These are phyloP conservation scores for Apocrypta bakeri DNA, from an alignment of 1,140 invertebrate genomes.

Conservation along the genomic window DNA sequence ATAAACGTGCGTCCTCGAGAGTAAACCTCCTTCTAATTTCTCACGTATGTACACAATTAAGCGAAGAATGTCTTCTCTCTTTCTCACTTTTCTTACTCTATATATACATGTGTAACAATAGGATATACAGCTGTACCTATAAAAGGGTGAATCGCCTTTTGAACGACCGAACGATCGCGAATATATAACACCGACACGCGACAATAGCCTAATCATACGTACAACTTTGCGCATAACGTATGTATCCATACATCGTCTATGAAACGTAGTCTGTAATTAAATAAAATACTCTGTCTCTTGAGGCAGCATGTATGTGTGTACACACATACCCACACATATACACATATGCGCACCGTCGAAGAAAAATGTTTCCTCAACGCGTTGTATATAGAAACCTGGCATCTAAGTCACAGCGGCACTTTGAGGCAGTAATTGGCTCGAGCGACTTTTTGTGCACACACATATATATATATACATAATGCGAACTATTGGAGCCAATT, in stretches of 20 bases:
- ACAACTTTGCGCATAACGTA: background rate
- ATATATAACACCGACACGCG: background rate
- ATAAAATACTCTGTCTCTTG: slow-evolving; percentile 14
- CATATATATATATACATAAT: background rate
- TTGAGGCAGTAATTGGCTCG: slow-evolving; percentile 10
- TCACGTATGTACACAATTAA: background rate
- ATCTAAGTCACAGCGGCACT: slow-evolving; percentile 1
- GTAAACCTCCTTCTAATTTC: background rate
- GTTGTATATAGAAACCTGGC: no score
- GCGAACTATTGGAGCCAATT: slow-evolving; percentile 24
- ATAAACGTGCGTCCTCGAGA: no score
- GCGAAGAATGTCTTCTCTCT: background rate
- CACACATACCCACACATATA: no score
- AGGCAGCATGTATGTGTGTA: no score
- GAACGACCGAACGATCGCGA: background rate
- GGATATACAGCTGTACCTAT: background rate
- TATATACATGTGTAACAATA: background rate
- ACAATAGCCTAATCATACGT: slow-evolving; percentile 31
- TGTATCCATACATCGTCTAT: background rate
- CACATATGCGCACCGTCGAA: no score
- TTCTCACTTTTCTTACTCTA: no score
- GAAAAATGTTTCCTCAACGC: background rate
- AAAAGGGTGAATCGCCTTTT: background rate
- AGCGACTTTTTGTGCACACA: background rate
- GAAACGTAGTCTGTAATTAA: slow-evolving; percentile 24